These are phyloP conservation scores for Fundulus diaphanus DNA, from an alignment of 2,797 vertebrate genomes.

Conservation along the genomic window DNA sequence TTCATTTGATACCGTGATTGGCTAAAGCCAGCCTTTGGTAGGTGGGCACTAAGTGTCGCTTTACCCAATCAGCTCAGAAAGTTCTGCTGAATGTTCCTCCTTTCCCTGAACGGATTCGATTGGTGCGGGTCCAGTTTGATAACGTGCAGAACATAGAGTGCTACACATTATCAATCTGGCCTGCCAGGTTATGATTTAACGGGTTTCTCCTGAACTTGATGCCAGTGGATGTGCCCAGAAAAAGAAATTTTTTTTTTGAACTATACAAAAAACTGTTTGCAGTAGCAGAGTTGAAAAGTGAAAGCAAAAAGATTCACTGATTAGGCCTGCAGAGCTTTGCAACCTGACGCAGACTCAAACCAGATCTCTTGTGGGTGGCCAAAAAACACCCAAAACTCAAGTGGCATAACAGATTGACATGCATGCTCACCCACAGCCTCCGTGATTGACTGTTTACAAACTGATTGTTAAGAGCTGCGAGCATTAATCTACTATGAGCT, in stretches of 20 bases:
- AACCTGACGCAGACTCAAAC: slow-evolving; percentile 57
- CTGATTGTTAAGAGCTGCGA: slow-evolving; percentile 57
- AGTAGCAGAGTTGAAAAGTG: slow-evolving; percentile 46
- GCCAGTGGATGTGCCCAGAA: neutral
- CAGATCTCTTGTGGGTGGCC: slow-evolving; percentile 77
- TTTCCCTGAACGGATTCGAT: too few relatives aligned
- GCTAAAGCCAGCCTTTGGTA: too few relatives aligned
- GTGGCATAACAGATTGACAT: slow-evolving; percentile 64
- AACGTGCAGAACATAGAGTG: too few relatives aligned
- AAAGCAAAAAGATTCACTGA: slow-evolving; percentile 48
- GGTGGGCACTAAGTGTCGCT: too few relatives aligned
- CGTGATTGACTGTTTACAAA: slow-evolving; percentile 78
- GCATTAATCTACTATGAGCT: slow-evolving; percentile 52
- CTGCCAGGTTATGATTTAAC: too few relatives aligned
- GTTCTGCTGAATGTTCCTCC: too few relatives aligned
- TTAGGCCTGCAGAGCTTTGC: slow-evolving; percentile 37
- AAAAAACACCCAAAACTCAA: slow-evolving; percentile 60
- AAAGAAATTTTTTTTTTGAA: slow-evolving; percentile 8
- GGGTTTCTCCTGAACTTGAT: neutral
- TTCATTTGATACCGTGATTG: too few relatives aligned
- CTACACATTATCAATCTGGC: too few relatives aligned
- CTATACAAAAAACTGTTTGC: slow-evolving; percentile 41
- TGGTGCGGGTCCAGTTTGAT: too few relatives aligned
- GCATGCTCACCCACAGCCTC: slow-evolving; percentile 41
- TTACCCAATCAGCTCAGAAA: too few relatives aligned